phyloP scores from a whole-genome alignment of 2,888 invertebrate genomes.

The Drosophila rubida region DNA sequence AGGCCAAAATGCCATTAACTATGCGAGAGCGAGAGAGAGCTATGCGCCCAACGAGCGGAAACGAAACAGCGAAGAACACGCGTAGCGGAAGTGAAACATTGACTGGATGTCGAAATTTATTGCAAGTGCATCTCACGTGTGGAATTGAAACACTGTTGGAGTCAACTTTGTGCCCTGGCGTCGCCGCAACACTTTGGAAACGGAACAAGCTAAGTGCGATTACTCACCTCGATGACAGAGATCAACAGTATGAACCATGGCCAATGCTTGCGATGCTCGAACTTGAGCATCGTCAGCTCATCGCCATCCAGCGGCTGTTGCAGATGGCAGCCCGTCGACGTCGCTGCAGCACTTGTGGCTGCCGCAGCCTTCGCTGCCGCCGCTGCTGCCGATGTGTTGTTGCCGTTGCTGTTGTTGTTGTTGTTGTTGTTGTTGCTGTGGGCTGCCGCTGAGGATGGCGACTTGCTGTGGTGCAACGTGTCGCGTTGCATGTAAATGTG shows the following conservation, averaged over 20 bases:
- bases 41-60: slow-evolving; percentile 17
- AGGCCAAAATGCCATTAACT: slow-evolving; percentile 18
- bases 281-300: slow-evolving; percentile 72
- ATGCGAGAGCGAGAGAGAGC: slow-evolving; percentile 14
- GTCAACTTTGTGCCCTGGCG: neutral
- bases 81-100: slow-evolving; percentile 4
- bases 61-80: slow-evolving; percentile 2
- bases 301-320: slow-evolving; percentile 47
- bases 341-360: slow-evolving; percentile 17
- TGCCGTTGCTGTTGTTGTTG: slow-evolving; percentile 3
- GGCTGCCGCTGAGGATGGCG: slow-evolving; percentile 26
- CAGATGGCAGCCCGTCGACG: slow-evolving; percentile 32
- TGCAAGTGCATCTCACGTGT: neutral
- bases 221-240: slow-evolving; percentile 82
- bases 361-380: slow-evolving; percentile 8
- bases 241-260: slow-evolving; percentile 82
- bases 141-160: neutral
- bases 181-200: neutral
- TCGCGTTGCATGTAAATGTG: slow-evolving; percentile 81
- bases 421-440: slow-evolving; percentile 18
- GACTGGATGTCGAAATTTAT: neutral
- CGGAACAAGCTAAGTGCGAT: neutral
- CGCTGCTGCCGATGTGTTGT: slow-evolving; percentile 1
- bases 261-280: slow-evolving; percentile 80
- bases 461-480: slow-evolving; percentile 39